Percentiles rank a stretch among this genome's conserved stretches.
Evolutionary conservation across 2,797 vertebrate species (phyloP).

Genomic region (Telmatherina bonti): DNA sequence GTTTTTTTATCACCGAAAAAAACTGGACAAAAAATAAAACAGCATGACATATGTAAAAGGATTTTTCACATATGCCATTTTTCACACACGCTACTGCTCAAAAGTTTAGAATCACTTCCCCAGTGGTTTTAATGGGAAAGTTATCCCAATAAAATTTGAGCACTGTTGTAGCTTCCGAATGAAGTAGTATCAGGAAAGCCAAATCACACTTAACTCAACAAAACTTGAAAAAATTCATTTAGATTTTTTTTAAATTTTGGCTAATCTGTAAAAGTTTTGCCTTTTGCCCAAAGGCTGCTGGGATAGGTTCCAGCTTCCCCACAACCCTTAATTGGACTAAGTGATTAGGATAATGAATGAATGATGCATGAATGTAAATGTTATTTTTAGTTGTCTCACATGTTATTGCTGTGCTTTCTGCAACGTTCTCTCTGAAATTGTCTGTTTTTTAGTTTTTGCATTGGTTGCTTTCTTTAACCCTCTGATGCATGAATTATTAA

Average conservation of each 20-base stretch:
- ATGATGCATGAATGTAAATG: no score
- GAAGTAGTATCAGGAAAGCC: background rate
- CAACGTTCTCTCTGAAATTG: background rate
- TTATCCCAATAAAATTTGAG: no score
- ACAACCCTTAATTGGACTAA: no score
- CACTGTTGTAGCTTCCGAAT: background rate
- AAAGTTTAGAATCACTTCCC: no score
- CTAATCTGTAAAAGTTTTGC: background rate
- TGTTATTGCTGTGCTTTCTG: background rate
- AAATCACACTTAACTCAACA: background rate
- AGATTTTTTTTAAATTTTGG: background rate
- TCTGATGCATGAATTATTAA: no score
- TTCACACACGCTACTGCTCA: background rate
- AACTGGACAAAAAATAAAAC: background rate
- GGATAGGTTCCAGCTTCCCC: no score
- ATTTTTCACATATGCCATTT: no score
- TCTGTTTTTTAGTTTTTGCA: background rate
- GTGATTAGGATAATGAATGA: no score
- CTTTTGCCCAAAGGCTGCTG: no score
- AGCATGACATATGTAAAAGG: no score
- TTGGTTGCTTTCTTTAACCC: background rate
- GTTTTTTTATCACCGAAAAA: slow-evolving; percentile 21
- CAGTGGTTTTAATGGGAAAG: no score
- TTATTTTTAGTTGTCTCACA: background rate
- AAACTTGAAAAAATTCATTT: background rate